These are phyloP conservation scores for Argya squamiceps DNA, from an alignment of 2,797 vertebrate genomes.

Conservation along the genomic window DNA sequence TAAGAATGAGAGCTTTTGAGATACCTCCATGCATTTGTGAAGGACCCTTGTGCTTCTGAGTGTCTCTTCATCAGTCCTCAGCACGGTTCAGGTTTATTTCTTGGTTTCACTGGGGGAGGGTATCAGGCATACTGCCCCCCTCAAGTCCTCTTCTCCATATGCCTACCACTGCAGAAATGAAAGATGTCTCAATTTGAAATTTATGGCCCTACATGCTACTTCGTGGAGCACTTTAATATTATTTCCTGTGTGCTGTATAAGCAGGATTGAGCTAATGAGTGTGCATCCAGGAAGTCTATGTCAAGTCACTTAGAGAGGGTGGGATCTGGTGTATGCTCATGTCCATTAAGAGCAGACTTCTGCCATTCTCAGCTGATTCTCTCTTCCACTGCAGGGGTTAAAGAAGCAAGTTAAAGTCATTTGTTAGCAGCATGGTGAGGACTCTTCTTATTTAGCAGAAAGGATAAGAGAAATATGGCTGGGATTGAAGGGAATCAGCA, in stretches of 20 bases:
- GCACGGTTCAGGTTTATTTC: neutral
- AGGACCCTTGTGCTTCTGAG: constrained; percentile 8
- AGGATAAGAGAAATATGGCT: neutral
- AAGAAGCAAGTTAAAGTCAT: neutral
- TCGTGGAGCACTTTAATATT: neutral
- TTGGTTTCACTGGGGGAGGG: neutral
- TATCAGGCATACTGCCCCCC: neutral
- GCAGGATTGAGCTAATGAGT: constrained; percentile 34
- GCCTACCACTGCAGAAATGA: neutral
- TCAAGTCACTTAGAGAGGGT: neutral
- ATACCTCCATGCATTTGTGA: neutral
- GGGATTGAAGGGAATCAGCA: neutral
- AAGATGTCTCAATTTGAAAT: neutral
- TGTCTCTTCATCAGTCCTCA: neutral
- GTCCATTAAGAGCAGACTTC: constrained; percentile 7
- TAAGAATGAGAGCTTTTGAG: neutral
- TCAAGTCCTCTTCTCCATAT: neutral
- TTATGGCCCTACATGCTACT: constrained; percentile 5
- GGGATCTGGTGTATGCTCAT: neutral
- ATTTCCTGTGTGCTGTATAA: constrained; percentile 42
- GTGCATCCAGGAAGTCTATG: neutral
- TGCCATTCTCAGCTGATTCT: neutral
- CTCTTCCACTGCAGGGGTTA: neutral
- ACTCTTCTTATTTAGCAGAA: neutral
- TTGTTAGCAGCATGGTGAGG: neutral